Percentiles rank a stretch among this genome's conserved stretches.
Conservation (phyloP, 2,888 invertebrate genomes). For the Limnephilus marmoratus region DNA sequence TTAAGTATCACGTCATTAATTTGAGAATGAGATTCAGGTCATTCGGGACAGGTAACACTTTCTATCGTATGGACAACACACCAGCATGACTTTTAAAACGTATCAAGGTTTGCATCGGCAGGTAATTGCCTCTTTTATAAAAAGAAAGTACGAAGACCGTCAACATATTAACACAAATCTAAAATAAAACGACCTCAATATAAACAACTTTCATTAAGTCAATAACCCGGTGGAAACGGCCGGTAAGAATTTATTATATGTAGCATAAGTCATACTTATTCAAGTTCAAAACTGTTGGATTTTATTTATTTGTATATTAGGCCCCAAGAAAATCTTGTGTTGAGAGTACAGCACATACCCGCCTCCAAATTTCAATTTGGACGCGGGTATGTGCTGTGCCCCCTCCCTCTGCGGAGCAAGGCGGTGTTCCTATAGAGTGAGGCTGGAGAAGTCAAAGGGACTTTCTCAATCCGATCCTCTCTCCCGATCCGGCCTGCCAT, state of each 20-base stretch:
- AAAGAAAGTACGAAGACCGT: constrained; percentile 7
- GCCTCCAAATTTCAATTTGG: no score
- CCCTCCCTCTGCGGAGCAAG: no score
- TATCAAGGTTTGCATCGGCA: constrained; percentile 17
- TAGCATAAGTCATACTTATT: not conserved
- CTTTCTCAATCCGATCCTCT: no score
- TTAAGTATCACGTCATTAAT: not conserved
- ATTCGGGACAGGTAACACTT: constrained; percentile 32
- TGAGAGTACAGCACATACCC: no score
- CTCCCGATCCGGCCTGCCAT: no score
- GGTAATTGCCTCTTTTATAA: constrained; percentile 9
- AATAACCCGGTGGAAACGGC: not conserved
- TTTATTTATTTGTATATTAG: not conserved
- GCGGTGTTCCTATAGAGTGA: no score
- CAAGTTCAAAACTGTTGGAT: not conserved
- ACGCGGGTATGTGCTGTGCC: no score
- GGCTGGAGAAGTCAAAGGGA: no score
- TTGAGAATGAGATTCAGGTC: constrained; percentile 22
- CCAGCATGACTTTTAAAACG: not conserved
- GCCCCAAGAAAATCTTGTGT: no score
- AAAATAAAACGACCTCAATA: constrained; percentile 22
- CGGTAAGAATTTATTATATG: not conserved
- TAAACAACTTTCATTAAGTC: constrained; percentile 14
- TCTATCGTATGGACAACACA: constrained; percentile 5
- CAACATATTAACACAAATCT: not conserved